Evolutionary conservation across 2,797 vertebrate species (phyloP), one percentile per base, ranked within the genome.

Genomic region (Erithacus rubecula): DNA sequence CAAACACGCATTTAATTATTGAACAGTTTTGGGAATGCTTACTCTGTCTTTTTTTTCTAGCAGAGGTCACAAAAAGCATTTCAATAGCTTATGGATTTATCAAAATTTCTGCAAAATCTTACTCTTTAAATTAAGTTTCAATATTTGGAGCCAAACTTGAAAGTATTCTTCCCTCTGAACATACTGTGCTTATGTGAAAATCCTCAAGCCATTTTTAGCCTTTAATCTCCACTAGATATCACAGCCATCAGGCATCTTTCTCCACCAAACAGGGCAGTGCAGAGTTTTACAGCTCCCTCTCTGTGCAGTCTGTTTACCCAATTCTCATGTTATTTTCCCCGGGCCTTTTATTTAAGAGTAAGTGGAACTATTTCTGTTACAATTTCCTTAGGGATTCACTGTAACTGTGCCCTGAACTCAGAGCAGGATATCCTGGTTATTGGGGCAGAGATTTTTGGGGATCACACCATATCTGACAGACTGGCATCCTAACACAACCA

Each of bases 181-280:
- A 65, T 67, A 81, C 87, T 82, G 86, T 94, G 69, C 56, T 95
- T 89, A 86, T 90, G 90, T 87, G 90, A 90, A 97, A 90, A 95
- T 83, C 93, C 87, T 90, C 55, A 60, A 94, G 81, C 95, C 97
- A 91, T 97, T 98, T 97, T 97, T 95, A 97, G 94, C 79, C 69
- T 94, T 96, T 97, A 97, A 96, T 96, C 89, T 82, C 81, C 94
- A 89, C 41, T 87, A 97, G 91, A 83, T 95, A 96, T 84, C 94
- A 94, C 72, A 93, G 88, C 90, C 83, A 88, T 95, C 90, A 93
- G 56, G 81, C 90, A 78, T 60, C 39, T 47, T 70, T 83, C 67
- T 90, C 59, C 39, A 62, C 52, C 83, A 46, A 81, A 89, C 36
- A 94, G 72, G 75, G 85, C 77, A 62, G 74, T 96, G 86, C 53